Evolutionary conservation across 2,888 invertebrate species (phyloP), one percentile per base, ranked within the genome.

Genomic region (Danaus chrysippus): DNA sequence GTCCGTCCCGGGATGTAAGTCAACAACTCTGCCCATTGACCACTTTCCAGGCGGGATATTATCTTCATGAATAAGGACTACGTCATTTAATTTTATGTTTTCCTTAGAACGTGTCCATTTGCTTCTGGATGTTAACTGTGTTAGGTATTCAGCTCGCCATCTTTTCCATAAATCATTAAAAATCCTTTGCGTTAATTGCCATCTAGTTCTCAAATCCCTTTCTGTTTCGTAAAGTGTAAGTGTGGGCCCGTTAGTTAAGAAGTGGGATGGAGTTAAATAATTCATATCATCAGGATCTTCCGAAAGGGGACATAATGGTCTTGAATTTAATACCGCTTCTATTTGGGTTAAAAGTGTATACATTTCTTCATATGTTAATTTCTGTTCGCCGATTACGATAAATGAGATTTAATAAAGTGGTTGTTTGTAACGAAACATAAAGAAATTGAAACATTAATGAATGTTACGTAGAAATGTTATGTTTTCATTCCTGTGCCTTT

Each of bases 341-440:
- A 13, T 58, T 58, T 44, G 56, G 3, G 56, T 19, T 44, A 56
- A 56, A 6, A 56, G 5, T 2, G 56, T 56, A 19, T 10, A 17
- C 12, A n/a, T 23, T 11, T 56, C 56, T 17, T 56, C 44, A 44
- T 17, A 56, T 6, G 56, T 56, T 8, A 56, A 12, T 17, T 56
- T 56, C 23, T 44, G 56, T 17, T 19, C 43, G n/a, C 56, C 56
- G n/a, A 56, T 17, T 9, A 56, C 44, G n/a, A n/a, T n/a, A n/a
- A n/a, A n/a, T n/a, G n/a, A n/a, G n/a, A n/a, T n/a, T n/a, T n/a
- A n/a, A n/a, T n/a, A n/a, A n/a, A n/a, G n/a, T n/a, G n/a, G n/a
- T n/a, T n/a, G n/a, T n/a, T n/a, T n/a, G n/a, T n/a, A n/a, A n/a
- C n/a, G n/a, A n/a, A n/a, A n/a, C n/a, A n/a, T n/a, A n/a, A n/a